phyloP scores from a whole-genome alignment of 2,888 invertebrate species.

The Nomada flava region DNA sequence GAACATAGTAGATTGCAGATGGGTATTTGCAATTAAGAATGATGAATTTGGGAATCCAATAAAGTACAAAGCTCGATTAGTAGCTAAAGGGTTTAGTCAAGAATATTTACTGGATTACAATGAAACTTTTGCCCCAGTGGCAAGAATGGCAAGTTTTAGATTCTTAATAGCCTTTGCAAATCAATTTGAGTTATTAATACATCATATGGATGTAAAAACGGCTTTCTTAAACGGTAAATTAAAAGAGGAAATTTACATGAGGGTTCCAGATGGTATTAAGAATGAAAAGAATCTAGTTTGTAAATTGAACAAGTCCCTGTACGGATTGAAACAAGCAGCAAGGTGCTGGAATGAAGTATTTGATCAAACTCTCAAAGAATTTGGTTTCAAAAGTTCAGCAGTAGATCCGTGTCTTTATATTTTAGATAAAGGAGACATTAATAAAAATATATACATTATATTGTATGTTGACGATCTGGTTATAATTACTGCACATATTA shows the following conservation, averaged over 20 bases:
- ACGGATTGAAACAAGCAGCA: not conserved
- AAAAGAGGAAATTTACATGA: constrained; percentile 1
- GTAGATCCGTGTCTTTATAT: not conserved
- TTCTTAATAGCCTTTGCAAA: no score
- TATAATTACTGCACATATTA: not conserved
- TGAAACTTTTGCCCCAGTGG: not conserved
- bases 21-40: not conserved
- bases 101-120: not conserved
- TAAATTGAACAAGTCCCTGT: not conserved
- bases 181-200: no score
- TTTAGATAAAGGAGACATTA: not conserved
- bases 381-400: not conserved
- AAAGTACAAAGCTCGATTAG: not conserved
- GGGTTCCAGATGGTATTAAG: not conserved
- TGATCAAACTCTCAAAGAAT: not conserved
- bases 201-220: no score
- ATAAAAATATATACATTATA: not conserved
- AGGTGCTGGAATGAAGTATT: not conserved
- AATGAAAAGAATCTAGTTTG: not conserved
- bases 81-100: not conserved
- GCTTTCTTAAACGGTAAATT: not conserved
- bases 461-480: not conserved
- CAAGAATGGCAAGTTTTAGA: not conserved
- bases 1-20: not conserved
- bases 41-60: constrained; percentile 3